Base-by-base conservation (phyloP, 1,140 invertebrate genomes). In the Zeugodacus cucurbitae region DNA sequence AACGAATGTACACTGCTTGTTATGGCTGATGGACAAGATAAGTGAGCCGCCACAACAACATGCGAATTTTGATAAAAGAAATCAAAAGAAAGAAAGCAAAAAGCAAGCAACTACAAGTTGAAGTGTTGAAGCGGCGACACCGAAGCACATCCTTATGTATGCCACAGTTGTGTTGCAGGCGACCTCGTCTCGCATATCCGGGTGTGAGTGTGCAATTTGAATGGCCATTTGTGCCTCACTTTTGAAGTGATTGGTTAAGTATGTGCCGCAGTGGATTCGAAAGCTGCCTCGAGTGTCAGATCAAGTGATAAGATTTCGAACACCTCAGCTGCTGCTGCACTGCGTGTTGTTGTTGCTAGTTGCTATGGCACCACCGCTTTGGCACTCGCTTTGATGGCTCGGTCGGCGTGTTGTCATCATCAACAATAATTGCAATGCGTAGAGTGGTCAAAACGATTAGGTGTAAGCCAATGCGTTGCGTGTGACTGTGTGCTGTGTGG, bases 401-500 rank as follows among this genome's bases (percentile, higher is more conserved):
- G 26, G 32, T n/a, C 26, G 67, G 74, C 74, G 74, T 82, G 74
- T 29, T 48, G 74, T 82, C 41, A 48, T 48, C 41, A 48, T 44
- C 74, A 82, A 48, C 74, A 82, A 82, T 48, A 82, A 82, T 82
- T 82, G 74, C 74, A 82, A 82, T 48, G 32, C 70, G 74, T 44
- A 82, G 41, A 82, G 41, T 82, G 74, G 41, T 82, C 34, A 82
- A 82, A 48, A 44, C 74, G 74, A 82, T 82, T 82, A 82, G 74
- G 37, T 48, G 74, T 82, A 54, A 0, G 48, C 3, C 17, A 2
- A 17, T 54, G 14, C 48, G 48, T 3, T 11, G 14, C n/a, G 17
- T 54, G 48, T 54, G 14, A 4, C 3, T 10, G 20, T 82, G 20
- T 82, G 74, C 74, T 29, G 3, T 70, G 6, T 82, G 74, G 74